Conservation (phyloP, 2,888 invertebrate genomes). For the Troilus luridus region DNA sequence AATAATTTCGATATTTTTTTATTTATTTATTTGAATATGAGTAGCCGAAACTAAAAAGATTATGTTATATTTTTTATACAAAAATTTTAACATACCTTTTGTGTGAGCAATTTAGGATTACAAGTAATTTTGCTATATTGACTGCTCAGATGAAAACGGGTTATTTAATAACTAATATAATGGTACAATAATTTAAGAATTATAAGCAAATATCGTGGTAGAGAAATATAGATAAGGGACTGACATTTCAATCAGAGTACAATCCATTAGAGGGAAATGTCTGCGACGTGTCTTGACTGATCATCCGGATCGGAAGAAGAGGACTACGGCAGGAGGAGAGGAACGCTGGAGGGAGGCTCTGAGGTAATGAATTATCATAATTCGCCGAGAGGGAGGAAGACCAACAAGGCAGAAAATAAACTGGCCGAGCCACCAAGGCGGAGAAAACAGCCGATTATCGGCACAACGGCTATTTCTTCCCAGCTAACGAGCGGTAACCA, state of each 20-base stretch:
- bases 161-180: too few species aligned
- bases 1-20: too few species aligned
- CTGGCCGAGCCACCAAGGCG: background rate
- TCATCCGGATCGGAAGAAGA: background rate
- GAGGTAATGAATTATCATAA: background rate
- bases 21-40: too few species aligned
- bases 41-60: too few species aligned
- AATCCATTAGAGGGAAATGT: background rate
- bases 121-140: too few species aligned
- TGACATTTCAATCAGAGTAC: background rate
- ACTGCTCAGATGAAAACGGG: too few species aligned
- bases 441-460: background rate
- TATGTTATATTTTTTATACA: too few species aligned
- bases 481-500: background rate
- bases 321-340: background rate
- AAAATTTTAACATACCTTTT: too few species aligned
- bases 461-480: background rate
- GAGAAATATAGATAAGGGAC: background rate
- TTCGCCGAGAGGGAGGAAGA: background rate
- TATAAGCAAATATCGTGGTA: background rate
- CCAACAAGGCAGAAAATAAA: conserved; percentile 16
- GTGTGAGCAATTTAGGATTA: too few species aligned
- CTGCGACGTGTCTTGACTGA: background rate
- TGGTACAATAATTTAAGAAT: too few species aligned
- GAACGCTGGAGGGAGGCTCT: background rate